Base-by-base conservation (phyloP, 2,797 vertebrate species). In the Danio jaintianensis region DNA sequence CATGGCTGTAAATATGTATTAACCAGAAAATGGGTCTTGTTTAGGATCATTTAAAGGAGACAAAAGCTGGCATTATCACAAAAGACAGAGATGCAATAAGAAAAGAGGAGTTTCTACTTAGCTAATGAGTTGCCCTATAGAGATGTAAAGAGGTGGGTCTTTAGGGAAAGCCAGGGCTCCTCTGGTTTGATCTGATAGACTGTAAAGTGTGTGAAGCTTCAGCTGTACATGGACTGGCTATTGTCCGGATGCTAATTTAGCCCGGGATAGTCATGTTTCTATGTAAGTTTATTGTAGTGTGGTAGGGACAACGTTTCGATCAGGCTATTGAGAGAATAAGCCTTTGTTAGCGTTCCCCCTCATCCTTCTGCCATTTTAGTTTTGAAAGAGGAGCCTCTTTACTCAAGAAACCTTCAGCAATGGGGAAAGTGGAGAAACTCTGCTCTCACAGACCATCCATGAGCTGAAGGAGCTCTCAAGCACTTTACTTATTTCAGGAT, bases 1-100 rank as follows among this genome's bases (percentile, higher is more conserved):
- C 93, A 93, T 89, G 90, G 95, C 90, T 94, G 91, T 96, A 97
- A 96, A 97, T 95, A 96, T 95, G 95, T 96, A 97, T 97, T 96
- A 97, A 96, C 95, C 95, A 95, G 93, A 95, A 96, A 95, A 94
- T 95, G 90, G 94, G 93, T 89, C 94, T 94, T 93, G 93, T 94
- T 94, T 94, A 89, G 95, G 91, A 95, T 95, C 92, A 95, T 95
- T 95, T 96, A 94, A 91, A 93, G 82, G 86, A 92, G 90, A 95
- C 94, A 96, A 96, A 96, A 94, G 90, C 87, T 15, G 82, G 85
- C 85, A 87, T 88, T 91, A 82, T 84, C 90, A 94, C 93, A 95
- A 95, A 93, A 91, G 92, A 91, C 93, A 91, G 92, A 91, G 89
- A 91, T 92, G 89, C 90, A 64, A 83, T 87, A 92, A 94, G 94